Evolutionary conservation across 1,140 invertebrate genomes (phyloP), one percentile per base, ranked within the genome.

Genomic region (Diuraphis noxia): DNA sequence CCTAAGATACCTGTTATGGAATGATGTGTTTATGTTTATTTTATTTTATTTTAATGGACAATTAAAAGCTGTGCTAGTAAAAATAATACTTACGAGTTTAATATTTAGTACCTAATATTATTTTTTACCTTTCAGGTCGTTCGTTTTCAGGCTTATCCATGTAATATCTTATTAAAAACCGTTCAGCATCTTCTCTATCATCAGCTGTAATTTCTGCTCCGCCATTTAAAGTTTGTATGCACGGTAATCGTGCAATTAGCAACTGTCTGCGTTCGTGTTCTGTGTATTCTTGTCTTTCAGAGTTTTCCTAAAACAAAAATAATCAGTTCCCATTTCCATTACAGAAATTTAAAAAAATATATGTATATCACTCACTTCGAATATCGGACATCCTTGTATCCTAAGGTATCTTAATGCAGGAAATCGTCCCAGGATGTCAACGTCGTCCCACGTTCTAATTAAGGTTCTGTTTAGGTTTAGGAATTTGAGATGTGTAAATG

Each of bases 121-220:
- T 17, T n/a, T 56, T 72, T 72, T 72, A 96, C 96, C 96, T 96
- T 92, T 96, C 95, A 25, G 97, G 97, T 38, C 96, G 94, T 92
- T 97, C 96, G 56, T 95, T 95, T 94, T 97, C 96, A 41, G 96
- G 96, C 93, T 97, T 97, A 93, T 98, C 96, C 96, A 98, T 97
- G 94, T 97, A 98, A 93, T 97, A 97, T 87, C 98, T 95, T 92
- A 99, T 97, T 94, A 98, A 99, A 92, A 97, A 97, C 92, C 98
- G 95, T 93, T 99, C 98, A n/a, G 98, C 97, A 93, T 98, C 97
- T 94, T 98, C 97, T 92, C 98, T 95, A 93, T 98, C 98, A 93
- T 97, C 96, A 1, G 95, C 95, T 49, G 96, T 96, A 93, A 99
- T 97, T 46, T 95, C 95, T 81, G 97, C 98, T 36, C 98, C 98